These are phyloP conservation scores for Sycophila texana DNA, from an alignment of 2,888 invertebrate genomes.

Conservation along the genomic window DNA sequence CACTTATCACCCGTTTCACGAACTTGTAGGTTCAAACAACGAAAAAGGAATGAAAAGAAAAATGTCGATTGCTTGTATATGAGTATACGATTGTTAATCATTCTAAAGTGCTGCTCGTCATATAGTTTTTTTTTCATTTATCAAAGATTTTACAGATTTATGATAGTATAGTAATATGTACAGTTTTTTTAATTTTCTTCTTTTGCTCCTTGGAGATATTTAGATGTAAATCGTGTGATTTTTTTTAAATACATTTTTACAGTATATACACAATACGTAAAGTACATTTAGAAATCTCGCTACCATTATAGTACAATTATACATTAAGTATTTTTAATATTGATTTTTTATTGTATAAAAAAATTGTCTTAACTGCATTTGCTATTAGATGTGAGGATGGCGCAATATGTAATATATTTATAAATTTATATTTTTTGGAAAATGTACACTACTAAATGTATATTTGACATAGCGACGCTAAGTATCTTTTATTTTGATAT, in stretches of 20 bases:
- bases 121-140: constrained; percentile 37
- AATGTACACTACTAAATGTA: constrained; percentile 22
- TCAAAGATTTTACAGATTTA: constrained; percentile 55
- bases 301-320: constrained; percentile 54
- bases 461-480: constrained; percentile 35
- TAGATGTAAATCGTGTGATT: constrained; percentile 38
- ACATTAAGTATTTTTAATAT: constrained; percentile 50
- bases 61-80: constrained; percentile 50
- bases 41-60: constrained; percentile 24
- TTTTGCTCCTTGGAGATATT: constrained; percentile 34
- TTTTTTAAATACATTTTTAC: constrained; percentile 53
- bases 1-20: constrained; percentile 51
- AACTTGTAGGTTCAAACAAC: constrained; percentile 49
- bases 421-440: constrained; percentile 34
- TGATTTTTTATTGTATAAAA: constrained; percentile 50
- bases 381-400: constrained; percentile 29
- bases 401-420: constrained; percentile 18
- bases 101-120: constrained; percentile 45
- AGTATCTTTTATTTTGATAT: constrained; percentile 28
- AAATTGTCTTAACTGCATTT: constrained; percentile 36
- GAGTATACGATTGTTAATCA: constrained; percentile 31
- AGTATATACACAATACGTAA: constrained; percentile 51
- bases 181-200: constrained; percentile 26
- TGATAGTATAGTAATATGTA: constrained; percentile 46
- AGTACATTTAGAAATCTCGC: constrained; percentile 52